A percentile compares a stretch with the other conserved stretches of the same genome.
Conservation (phyloP, 2,797 vertebrate species). For the Hybognathus amarus region DNA sequence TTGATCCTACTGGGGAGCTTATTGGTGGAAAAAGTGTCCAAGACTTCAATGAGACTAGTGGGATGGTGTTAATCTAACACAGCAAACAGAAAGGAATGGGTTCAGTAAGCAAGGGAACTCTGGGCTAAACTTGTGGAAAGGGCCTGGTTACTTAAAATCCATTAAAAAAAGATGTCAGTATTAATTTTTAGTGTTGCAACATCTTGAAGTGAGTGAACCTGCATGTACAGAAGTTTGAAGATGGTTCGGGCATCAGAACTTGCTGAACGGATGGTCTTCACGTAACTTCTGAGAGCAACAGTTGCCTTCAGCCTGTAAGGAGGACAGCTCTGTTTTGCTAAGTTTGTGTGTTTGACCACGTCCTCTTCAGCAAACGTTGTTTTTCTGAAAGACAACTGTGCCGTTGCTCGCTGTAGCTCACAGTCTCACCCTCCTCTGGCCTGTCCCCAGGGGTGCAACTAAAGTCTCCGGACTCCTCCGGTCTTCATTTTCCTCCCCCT, state of each 20-base stretch:
- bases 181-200: conserved; percentile 54
- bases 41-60: not conserved
- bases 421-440: conserved; percentile 84
- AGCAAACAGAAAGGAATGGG: not conserved
- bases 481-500: conserved; percentile 62
- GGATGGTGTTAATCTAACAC: not conserved
- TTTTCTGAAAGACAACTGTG: conserved; percentile 90
- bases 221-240: conserved; percentile 17
- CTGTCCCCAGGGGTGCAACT: conserved; percentile 69
- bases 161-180: conserved; percentile 30
- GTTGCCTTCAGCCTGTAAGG: not conserved
- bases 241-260: not conserved
- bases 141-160: not conserved
- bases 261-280: not conserved
- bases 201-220: conserved; percentile 36
- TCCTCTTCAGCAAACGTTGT: conserved; percentile 82
- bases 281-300: not conserved
- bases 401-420: conserved; percentile 89
- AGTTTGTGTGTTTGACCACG: not conserved
- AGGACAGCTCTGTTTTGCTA: conserved; percentile 14
- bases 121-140: conserved; percentile 24
- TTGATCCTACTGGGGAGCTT: conserved; percentile 11
- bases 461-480: conserved; percentile 55
- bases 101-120: conserved; percentile 11
- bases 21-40: not conserved